These are phyloP conservation scores for Sceloporus tristichus DNA, from an alignment of 2,113 vertebrate species.

Conservation along the genomic window DNA sequence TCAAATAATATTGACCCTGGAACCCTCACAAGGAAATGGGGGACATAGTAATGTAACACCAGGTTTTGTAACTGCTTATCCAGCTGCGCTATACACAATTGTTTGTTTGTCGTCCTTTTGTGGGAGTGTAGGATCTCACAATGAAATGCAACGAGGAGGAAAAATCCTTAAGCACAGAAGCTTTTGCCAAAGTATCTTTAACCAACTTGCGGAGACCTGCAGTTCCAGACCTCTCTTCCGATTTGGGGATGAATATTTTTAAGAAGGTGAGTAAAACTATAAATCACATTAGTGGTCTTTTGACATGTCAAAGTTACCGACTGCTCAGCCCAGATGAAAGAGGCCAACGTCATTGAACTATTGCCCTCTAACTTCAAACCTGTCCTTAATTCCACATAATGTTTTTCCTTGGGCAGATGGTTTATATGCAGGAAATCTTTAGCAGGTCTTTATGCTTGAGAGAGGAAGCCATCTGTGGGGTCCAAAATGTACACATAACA, in stretches of 20 bases:
- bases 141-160: slow-evolving; percentile 95
- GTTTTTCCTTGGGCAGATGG: too few species aligned
- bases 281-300: background rate
- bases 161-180: slow-evolving; percentile 92
- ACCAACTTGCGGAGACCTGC: slow-evolving; percentile 94
- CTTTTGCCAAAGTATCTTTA: slow-evolving; percentile 93
- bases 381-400: background rate
- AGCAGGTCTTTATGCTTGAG: background rate
- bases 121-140: slow-evolving; percentile 89
- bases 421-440: background rate
- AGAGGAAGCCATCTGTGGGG: background rate
- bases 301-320: background rate
- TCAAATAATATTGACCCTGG: background rate
- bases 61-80: slow-evolving; percentile 18
- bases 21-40: background rate
- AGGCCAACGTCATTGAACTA: background rate
- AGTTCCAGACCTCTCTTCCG: slow-evolving; percentile 95
- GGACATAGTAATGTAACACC: background rate
- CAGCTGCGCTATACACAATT: slow-evolving; percentile 17
- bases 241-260: slow-evolving; percentile 97
- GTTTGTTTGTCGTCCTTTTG: slow-evolving; percentile 37
- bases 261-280: slow-evolving; percentile 86
- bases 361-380: background rate
- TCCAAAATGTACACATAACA: too few species aligned
- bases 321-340: background rate